Percentiles rank a stretch among this genome's conserved stretches.
Conservation (phyloP, 2,113 vertebrate species). For the Ahaetulla prasina region DNA sequence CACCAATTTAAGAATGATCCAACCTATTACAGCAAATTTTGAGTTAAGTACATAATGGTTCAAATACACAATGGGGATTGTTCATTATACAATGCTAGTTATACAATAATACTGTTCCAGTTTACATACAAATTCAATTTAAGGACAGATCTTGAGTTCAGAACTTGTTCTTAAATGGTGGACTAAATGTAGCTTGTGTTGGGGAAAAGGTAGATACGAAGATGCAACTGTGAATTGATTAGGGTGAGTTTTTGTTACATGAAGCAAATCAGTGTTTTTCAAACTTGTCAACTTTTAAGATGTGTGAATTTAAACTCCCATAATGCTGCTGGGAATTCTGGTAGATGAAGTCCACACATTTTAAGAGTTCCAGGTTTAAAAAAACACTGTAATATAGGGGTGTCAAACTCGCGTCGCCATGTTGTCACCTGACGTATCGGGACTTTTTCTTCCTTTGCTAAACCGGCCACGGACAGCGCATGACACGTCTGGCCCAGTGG, state of each 20-base stretch:
- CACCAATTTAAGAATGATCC: background rate
- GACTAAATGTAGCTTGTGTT: background rate
- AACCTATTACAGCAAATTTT: background rate
- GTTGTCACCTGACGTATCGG: too few species aligned
- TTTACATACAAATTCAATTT: background rate
- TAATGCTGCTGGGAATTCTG: background rate
- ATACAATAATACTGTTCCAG: background rate
- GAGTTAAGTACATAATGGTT: background rate
- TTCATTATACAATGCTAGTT: background rate
- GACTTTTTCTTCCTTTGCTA: too few species aligned
- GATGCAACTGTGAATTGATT: background rate
- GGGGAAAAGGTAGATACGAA: background rate
- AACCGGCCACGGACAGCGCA: too few species aligned
- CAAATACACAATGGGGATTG: background rate
- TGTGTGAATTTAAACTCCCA: background rate
- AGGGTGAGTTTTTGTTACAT: background rate
- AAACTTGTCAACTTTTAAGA: background rate
- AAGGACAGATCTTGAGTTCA: background rate
- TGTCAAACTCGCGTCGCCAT: too few species aligned
- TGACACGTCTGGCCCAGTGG: too few species aligned
- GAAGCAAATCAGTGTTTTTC: background rate
- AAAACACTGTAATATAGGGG: background rate
- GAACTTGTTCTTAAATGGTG: background rate
- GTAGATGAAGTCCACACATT: background rate
- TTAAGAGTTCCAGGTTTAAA: background rate